phyloP scores from a whole-genome alignment of 2,797 vertebrate species.

The Sebastes kiyomatsui region DNA sequence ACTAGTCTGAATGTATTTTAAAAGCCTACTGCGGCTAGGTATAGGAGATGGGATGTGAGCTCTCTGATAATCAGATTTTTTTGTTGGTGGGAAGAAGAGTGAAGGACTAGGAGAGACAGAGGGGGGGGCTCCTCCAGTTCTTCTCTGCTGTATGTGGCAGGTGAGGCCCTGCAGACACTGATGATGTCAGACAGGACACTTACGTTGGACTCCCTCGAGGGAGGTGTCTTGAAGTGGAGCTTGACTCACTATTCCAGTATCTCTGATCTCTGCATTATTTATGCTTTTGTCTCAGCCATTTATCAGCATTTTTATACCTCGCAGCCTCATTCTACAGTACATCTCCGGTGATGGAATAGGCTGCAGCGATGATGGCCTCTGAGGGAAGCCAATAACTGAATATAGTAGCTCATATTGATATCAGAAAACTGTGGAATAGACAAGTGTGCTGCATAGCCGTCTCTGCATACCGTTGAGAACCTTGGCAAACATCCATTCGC shows the following conservation, averaged over 20 bases:
- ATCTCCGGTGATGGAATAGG: constrained; percentile 53
- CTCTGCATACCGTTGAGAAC: constrained; percentile 44
- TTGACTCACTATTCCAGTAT: constrained; percentile 47
- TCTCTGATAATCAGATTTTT: constrained; percentile 28
- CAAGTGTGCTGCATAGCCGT: constrained; percentile 50
- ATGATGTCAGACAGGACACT: constrained; percentile 72
- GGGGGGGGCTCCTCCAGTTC: constrained; percentile 7
- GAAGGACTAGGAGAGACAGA: constrained; percentile 10
- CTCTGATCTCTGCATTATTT: constrained; percentile 67
- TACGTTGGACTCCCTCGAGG: constrained; percentile 51
- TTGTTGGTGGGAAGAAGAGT: background rate
- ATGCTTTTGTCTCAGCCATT: constrained; percentile 71
- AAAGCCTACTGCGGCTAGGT: constrained; percentile 24
- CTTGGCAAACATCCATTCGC: constrained; percentile 57
- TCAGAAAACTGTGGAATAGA: constrained; percentile 51
- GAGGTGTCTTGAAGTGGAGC: constrained; percentile 52
- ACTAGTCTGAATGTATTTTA: constrained; percentile 21
- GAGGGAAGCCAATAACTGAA: constrained; percentile 62
- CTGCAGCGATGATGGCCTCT: constrained; percentile 54
- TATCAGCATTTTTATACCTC: constrained; percentile 65
- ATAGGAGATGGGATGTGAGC: background rate
- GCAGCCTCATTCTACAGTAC: constrained; percentile 49
- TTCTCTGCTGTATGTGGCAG: constrained; percentile 38
- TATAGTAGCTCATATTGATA: constrained; percentile 61
- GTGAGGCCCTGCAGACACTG: constrained; percentile 61